Base-by-base conservation (phyloP, 2,113 vertebrate genomes). In the Epinephelus moara region DNA sequence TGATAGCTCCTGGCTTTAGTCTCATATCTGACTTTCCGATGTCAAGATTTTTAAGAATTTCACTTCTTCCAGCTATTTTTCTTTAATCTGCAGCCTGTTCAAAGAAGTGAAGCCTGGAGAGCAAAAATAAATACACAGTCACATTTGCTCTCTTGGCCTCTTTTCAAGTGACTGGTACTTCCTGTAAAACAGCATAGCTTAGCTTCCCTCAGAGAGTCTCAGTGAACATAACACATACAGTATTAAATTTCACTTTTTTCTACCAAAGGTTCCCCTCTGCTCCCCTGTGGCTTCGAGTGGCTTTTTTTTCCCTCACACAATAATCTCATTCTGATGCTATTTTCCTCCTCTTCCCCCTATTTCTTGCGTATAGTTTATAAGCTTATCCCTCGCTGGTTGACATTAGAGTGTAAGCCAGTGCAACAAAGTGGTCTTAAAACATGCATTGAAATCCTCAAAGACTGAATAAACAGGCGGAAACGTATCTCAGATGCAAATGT, bases 401-500 rank as follows among this genome's bases (percentile, higher is more conserved):
- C 87, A 87, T 91, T 83, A 86, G 59, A 69, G 81, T 77, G 75
- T 90, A 91, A 94, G 89, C 83, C 92, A 55, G 50, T 72, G 77
- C 85, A 87, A 92, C 91, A 93, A 91, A 89, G 89, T 85, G 84
- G 77, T 88, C 88, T 93, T 91, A 78, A 92, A 90, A 84, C 87
- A 80, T 69, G 85, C 92, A 62, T 13, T 19, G 79, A 73, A 92
- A 87, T 93, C 89, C 83, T 92, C 77, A 91, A 94, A 93, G 88
- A 84, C 84, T 66, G 70, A 84, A 84, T 91, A 89, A 92, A 86
- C 89, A 86, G 79, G 67, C 85, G 15, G 70, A 89, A 92, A 92
- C 61, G 53, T 66, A 89, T 93, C 89, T 88, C 61, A 55, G 75
- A 94, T 95, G 93, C 88, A 94, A 93, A 95, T 94, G 84, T 85